Percentiles rank a stretch among this genome's conserved stretches.
phyloP scores from a whole-genome alignment of 2,113 vertebrate species.

The Gallinago paraguaiae region DNA sequence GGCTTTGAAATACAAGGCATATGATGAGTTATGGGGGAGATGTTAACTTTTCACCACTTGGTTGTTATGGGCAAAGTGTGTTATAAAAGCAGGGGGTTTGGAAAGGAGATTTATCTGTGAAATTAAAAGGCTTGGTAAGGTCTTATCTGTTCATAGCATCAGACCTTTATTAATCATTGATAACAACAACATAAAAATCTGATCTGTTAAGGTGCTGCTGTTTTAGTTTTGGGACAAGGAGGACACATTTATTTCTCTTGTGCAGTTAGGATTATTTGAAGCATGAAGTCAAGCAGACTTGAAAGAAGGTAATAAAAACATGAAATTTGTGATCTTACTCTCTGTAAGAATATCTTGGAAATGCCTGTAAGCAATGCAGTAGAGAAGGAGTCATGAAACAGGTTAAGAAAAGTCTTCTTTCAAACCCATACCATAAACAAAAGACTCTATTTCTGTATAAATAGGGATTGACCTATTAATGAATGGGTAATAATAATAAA shows the following conservation, averaged over 20 bases:
- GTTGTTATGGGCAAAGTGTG: neutral
- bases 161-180: neutral
- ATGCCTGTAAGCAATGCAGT: neutral
- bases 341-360: neutral
- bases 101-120: neutral
- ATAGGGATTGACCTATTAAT: neutral
- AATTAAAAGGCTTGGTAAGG: neutral
- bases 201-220: neutral
- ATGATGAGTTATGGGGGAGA: neutral
- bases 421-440: neutral
- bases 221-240: neutral
- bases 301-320: neutral
- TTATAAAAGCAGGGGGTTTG: neutral
- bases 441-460: neutral
- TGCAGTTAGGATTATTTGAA: neutral
- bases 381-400: neutral
- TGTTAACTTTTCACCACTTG: neutral
- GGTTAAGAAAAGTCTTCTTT: neutral
- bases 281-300: neutral
- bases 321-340: neutral
- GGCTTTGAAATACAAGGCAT: neutral
- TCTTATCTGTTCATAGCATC: neutral
- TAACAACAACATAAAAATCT: neutral
- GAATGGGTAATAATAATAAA: neutral
- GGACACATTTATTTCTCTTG: neutral